These are phyloP conservation scores for Eulacestoma nigropectus DNA, from an alignment of 2,113 vertebrate genomes.

Conservation along the genomic window DNA sequence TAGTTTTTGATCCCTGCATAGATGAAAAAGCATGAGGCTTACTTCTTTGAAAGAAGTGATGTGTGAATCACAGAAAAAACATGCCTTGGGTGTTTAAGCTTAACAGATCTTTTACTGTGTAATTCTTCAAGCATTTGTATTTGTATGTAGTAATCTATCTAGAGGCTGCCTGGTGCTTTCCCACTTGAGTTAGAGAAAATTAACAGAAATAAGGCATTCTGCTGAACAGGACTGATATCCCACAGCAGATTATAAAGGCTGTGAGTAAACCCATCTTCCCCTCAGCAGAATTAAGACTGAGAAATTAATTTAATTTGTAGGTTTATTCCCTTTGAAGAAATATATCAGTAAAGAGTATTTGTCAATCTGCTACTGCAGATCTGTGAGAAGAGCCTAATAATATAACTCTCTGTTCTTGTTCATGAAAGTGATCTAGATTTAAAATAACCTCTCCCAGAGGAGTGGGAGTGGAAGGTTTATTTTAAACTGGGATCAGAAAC, in stretches of 20 bases:
- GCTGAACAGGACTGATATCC: not conserved
- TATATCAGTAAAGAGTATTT: not conserved
- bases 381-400: not conserved
- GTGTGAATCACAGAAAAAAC: not conserved
- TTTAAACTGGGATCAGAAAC: conserved; percentile 8
- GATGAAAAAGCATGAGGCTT: not conserved
- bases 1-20: not conserved
- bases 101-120: not conserved
- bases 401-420: not conserved
- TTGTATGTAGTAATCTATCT: not conserved
- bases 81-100: not conserved
- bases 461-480: not conserved
- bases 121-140: not conserved
- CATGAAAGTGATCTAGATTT: conserved; percentile 21
- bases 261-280: not conserved
- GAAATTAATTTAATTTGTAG: not conserved
- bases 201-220: not conserved
- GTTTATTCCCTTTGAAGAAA: not conserved
- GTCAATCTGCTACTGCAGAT: not conserved
- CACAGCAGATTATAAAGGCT: not conserved
- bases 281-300: not conserved
- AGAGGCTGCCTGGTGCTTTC: not conserved
- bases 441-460: conserved; percentile 27
- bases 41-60: not conserved
- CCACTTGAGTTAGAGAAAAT: not conserved